Conservation (phyloP, 1,140 invertebrate species). For the Trissolcus basalis region DNA sequence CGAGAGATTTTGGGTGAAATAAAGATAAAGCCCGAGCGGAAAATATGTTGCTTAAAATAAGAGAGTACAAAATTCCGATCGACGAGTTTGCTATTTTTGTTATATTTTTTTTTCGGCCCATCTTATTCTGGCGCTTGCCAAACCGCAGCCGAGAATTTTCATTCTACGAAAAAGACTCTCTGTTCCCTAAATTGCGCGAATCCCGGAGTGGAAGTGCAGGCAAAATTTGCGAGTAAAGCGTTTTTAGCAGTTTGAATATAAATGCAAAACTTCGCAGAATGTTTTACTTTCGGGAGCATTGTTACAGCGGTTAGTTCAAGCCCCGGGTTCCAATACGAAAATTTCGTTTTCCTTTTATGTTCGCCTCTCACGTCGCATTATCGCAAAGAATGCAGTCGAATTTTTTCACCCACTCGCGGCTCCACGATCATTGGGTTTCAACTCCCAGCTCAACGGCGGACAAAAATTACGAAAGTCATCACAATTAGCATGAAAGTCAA, state of each 20-base stretch:
- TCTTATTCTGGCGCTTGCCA: neutral
- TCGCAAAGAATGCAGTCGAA: slow-evolving; percentile 5
- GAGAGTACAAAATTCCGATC: no score
- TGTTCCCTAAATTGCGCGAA: slow-evolving; percentile 15
- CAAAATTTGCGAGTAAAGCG: slow-evolving; percentile 24
- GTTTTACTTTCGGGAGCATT: slow-evolving; percentile 29
- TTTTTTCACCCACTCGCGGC: slow-evolving; percentile 22
- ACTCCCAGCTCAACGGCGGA: no score
- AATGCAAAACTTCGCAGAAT: slow-evolving; percentile 37
- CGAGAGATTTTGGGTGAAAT: no score
- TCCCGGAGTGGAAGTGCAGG: slow-evolving; percentile 8
- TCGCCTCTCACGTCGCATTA: neutral
- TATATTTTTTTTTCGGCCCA: slow-evolving; percentile 6
- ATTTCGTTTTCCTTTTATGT: slow-evolving; percentile 3
- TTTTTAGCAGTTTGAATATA: slow-evolving; percentile 43
- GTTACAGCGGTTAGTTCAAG: slow-evolving; percentile 18
- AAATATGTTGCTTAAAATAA: no score
- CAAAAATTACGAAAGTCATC: no score
- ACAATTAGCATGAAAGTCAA: no score
- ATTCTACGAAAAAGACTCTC: neutral
- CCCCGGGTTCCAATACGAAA: slow-evolving; percentile 10
- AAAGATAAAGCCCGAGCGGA: no score
- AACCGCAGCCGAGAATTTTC: slow-evolving; percentile 18
- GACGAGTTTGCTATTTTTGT: neutral
- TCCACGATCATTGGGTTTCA: no score